These are phyloP conservation scores for Cynodonichthys magdalenae DNA, from an alignment of 2,797 vertebrate genomes.

Conservation along the genomic window DNA sequence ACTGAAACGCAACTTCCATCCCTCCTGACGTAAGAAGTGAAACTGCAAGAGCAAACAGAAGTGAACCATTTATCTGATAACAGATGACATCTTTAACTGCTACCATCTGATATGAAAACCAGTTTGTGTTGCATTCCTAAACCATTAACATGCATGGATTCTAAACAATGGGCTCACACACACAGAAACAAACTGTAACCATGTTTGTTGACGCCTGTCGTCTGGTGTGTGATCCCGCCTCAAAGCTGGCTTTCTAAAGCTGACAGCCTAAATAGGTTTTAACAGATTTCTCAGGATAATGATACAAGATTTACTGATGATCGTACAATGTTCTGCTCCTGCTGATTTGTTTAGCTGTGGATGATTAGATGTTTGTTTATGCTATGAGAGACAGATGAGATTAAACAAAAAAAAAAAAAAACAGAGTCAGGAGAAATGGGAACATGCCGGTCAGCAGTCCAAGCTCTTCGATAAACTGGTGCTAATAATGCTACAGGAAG, in stretches of 20 bases:
- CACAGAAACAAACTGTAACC: slow-evolving; percentile 6
- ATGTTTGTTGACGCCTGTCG: slow-evolving; percentile 35
- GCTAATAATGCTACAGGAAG: slow-evolving; percentile 42
- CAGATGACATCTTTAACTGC: slow-evolving; percentile 44
- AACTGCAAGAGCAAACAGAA: slow-evolving; percentile 22
- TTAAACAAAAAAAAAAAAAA: slow-evolving; percentile 40
- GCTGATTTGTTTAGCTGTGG: slow-evolving; percentile 62
- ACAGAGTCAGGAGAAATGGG: slow-evolving; percentile 28
- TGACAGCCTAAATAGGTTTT: slow-evolving; percentile 63
- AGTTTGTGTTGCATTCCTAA: slow-evolving; percentile 33
- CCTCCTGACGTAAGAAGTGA: slow-evolving; percentile 19
- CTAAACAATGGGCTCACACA: slow-evolving; percentile 5
- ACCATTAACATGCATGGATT: slow-evolving; percentile 27
- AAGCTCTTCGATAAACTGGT: slow-evolving; percentile 39
- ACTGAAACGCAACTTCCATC: not conserved
- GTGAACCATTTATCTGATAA: slow-evolving; percentile 22
- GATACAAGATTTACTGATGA: slow-evolving; percentile 60
- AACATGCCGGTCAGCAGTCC: slow-evolving; percentile 24
- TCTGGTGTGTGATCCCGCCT: slow-evolving; percentile 50
- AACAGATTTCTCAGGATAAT: slow-evolving; percentile 74
- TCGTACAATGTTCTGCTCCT: slow-evolving; percentile 52
- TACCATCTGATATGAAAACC: slow-evolving; percentile 51
- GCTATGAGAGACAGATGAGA: slow-evolving; percentile 37
- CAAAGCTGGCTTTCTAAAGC: slow-evolving; percentile 52
- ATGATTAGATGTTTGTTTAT: slow-evolving; percentile 74